Evolutionary conservation across 2,797 vertebrate genomes (phyloP).

Genomic region (Pitangus sulphuratus): DNA sequence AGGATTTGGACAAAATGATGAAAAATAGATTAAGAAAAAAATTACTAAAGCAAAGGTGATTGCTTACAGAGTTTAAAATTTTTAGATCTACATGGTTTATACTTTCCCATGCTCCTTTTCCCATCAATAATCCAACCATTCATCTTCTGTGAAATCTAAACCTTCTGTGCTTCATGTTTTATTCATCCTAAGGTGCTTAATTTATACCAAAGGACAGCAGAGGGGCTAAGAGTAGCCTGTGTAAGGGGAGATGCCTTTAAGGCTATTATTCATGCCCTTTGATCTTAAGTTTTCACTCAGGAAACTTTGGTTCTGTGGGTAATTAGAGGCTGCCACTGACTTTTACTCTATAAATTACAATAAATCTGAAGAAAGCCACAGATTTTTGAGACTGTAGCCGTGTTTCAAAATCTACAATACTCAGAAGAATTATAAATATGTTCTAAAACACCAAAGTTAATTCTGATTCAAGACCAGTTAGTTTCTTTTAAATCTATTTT

Average conservation of each 20-base stretch:
- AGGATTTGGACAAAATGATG: not conserved
- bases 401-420: not conserved
- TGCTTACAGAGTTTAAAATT: constrained; percentile 32
- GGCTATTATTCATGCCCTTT: constrained; percentile 63
- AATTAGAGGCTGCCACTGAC: constrained; percentile 48
- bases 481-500: not conserved
- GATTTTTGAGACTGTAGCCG: not conserved
- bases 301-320: constrained; percentile 47
- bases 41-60: constrained; percentile 2
- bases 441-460: not conserved
- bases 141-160: constrained; percentile 66
- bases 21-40: not conserved
- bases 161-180: constrained; percentile 66
- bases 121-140: constrained; percentile 63
- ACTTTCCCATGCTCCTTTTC: constrained; percentile 60
- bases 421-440: constrained; percentile 8
- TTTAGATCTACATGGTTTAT: constrained; percentile 35
- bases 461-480: not conserved
- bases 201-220: constrained; percentile 62
- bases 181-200: constrained; percentile 72
- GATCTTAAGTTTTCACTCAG: constrained; percentile 56
- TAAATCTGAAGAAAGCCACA: constrained; percentile 33
- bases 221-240: constrained; percentile 47
- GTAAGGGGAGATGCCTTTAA: constrained; percentile 57
- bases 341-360: constrained; percentile 56